Base-by-base conservation (phyloP, 2,113 vertebrate genomes). In the Thunnus thynnus region DNA sequence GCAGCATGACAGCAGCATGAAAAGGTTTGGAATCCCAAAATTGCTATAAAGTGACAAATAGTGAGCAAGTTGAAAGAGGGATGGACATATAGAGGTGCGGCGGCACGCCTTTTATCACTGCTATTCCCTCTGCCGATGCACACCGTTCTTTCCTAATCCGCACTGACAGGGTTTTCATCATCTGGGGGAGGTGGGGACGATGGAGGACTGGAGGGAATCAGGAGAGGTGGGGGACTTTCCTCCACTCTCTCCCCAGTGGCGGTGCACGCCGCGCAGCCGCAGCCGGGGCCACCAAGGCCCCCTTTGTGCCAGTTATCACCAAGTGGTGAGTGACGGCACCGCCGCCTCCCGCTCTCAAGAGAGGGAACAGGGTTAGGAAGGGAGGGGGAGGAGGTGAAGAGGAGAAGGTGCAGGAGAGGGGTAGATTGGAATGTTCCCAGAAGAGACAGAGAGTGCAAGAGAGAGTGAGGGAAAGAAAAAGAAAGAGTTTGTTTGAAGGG, bases 131-230 rank as follows among this genome's bases (percentile, higher is more conserved):
- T 17, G 65, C 82, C 52, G 48, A 77, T 54, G 77, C 88, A 78
- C 82, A 74, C 80, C 22, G 58, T 80, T 91, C 88, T 82, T 90
- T 87, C 89, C 88, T 92, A 94, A 93, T 94, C 93, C 87, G 72
- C 89, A 90, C 87, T 94, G 94, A 94, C 91, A 94, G 93, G 84
- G 86, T 94, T 94, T 91, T 94, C 92, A 94, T 91, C 93, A 72
- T 91, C 61, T 22, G 82, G 69, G 36, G 69, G 78, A 86, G 89
- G 72, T 63, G 78, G 90, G 86, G 86, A 84, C 74, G 86, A 76
- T 3, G 80, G 81, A 92, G 85, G 72, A 75, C 83, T 88, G 60
- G 61, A 51, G 65, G 77, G 85, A 79, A 57, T 85, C 12, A 44
- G 75, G 47, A 61, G 46, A 80, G 78, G 68, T 3, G 85, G 86